Base-by-base conservation (phyloP, 1,140 invertebrate species). In the Elymnias hypermnestra region DNA sequence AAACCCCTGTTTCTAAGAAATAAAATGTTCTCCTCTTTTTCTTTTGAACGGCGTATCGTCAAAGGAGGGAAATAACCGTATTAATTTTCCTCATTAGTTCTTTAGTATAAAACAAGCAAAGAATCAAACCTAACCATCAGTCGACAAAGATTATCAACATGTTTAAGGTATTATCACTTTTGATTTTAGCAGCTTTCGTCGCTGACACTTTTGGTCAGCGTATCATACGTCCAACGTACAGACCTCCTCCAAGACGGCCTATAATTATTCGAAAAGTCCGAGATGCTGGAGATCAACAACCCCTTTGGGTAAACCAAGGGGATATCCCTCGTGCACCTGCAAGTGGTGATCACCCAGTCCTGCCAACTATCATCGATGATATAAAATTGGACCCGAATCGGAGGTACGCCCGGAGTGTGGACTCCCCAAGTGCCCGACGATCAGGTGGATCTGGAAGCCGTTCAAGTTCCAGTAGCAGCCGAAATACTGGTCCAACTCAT, bases 281-380 rank as follows among this genome's bases (percentile, higher is more conserved):
- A 36, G 53, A 64, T 29, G 52, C 37, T 2, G 35, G 50, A 2
- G 42, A 53, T 5, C 53, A 63, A 14, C 64, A 74, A 9, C 69
- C 72, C 7, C 50, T 63, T 10, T 74, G 68, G 71, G 29, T 79
- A 17, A 63, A 67, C 23, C 29, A 68, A 52, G 74, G 63, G 2
- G 42, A 42, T 6, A 45, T 66, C 2, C 45, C 52, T 4, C 42
- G 53, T 21, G 70, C 67, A 7, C 72, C 68, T 2, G 40, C 67
- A 1, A 58, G 45, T 3, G 62, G 47, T 4, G 71, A 73, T 12
- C 63, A 75, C 38, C 75, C 72, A 2, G 19, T 53, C 3, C 40
- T 78, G 6, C 73, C 73, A 3, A 37, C 46, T 4, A 43, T 59
- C 14, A 73, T 72, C n/a, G 72, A 75, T 23, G 64, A 71, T 14